A percentile compares a stretch with the other conserved stretches of the same genome.
Conservation (phyloP, 2,797 vertebrate species). For the Decapterus maruadsi region DNA sequence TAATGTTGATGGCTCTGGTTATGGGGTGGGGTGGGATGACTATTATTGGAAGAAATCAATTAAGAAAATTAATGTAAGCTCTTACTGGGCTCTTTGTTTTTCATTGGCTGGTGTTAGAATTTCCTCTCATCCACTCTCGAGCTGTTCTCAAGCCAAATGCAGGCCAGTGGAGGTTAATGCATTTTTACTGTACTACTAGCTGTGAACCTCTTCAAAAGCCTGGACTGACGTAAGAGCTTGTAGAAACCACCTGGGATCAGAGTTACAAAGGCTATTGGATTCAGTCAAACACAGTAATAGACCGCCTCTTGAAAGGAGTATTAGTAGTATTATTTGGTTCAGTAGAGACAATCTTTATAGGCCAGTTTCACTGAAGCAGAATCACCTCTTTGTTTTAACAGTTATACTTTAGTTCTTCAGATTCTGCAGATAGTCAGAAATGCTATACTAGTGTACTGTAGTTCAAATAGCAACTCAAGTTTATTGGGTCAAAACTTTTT, state of each 20-base stretch:
- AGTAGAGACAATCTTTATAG: slow-evolving; percentile 23
- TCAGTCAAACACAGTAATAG: slow-evolving; percentile 37
- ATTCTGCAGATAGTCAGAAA: neutral
- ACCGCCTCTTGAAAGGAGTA: slow-evolving; percentile 38
- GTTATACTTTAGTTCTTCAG: neutral
- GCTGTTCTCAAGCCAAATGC: slow-evolving; percentile 82
- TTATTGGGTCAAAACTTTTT: neutral
- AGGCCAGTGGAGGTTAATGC: slow-evolving; percentile 92
- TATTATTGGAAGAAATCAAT: slow-evolving; percentile 89
- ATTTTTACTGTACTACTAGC: slow-evolving; percentile 89
- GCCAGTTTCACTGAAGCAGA: slow-evolving; percentile 11
- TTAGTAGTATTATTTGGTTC: slow-evolving; percentile 39
- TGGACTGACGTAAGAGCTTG: slow-evolving; percentile 73
- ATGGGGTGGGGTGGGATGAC: slow-evolving; percentile 53
- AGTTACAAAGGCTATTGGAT: slow-evolving; percentile 62
- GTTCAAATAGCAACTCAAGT: too few relatives aligned
- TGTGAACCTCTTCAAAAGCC: slow-evolving; percentile 70
- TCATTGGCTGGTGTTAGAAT: slow-evolving; percentile 67
- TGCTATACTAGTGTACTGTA: too few relatives aligned
- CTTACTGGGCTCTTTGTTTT: slow-evolving; percentile 79
- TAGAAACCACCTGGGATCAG: slow-evolving; percentile 71
- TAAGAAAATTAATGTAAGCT: slow-evolving; percentile 91
- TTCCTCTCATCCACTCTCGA: slow-evolving; percentile 74
- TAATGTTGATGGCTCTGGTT: slow-evolving; percentile 77
- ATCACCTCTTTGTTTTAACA: neutral